A percentile compares a stretch with the other conserved stretches of the same genome.
Conservation (phyloP, 2,797 vertebrate species). For the Erithacus rubecula region DNA sequence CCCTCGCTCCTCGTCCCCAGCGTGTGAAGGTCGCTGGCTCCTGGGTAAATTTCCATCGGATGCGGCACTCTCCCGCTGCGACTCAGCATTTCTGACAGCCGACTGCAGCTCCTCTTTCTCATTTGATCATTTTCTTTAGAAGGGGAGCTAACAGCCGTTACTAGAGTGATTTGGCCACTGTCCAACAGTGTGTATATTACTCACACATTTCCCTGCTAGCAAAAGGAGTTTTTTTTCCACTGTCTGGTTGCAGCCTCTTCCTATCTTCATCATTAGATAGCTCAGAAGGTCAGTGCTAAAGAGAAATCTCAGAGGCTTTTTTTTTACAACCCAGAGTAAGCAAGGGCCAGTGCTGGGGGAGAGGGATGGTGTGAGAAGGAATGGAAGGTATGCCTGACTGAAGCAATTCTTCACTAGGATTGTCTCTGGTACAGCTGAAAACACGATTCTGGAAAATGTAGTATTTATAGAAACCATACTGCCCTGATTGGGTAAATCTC, state of each 20-base stretch:
- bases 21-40: constrained; percentile 19
- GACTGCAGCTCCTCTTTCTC: constrained; percentile 16
- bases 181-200: constrained; percentile 43
- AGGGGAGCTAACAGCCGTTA: constrained; percentile 24
- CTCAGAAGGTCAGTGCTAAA: constrained; percentile 49
- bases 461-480: constrained; percentile 31
- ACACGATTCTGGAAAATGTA: not conserved
- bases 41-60: constrained; percentile 31
- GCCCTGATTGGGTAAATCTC: constrained; percentile 3
- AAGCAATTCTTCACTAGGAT: constrained; percentile 7
- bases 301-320: not conserved
- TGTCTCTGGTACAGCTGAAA: constrained; percentile 33
- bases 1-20: not conserved
- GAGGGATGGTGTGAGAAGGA: not conserved
- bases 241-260: constrained; percentile 49
- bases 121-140: constrained; percentile 26
- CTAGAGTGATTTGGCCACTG: constrained; percentile 11
- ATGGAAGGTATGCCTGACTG: not conserved
- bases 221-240: not conserved
- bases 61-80: not conserved
- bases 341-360: not conserved
- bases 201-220: constrained; percentile 50
- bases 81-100: constrained; percentile 51
- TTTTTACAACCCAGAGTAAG: not conserved
- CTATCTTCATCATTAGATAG: constrained; percentile 42